Percentiles rank a stretch among this genome's conserved stretches.
phyloP scores from a whole-genome alignment of 2,888 invertebrate species.

The Nomada ruficornis region DNA sequence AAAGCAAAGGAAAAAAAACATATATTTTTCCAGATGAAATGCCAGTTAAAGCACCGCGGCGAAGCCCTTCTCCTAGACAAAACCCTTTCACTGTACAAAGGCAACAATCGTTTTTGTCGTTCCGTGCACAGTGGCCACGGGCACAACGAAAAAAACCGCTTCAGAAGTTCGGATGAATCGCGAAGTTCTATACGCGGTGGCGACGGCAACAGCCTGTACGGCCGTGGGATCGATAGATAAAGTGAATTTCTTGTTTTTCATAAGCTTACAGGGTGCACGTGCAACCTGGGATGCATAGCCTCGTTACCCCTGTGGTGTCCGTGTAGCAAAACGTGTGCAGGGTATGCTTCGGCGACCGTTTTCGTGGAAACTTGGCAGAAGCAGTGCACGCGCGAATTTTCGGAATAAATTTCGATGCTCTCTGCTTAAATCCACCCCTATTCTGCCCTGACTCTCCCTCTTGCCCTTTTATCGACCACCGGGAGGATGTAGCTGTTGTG shows the following conservation, averaged over 20 bases:
- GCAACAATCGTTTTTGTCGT: neutral
- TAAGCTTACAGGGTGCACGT: neutral
- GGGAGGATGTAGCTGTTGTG: neutral
- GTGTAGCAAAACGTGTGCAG: too few relatives aligned
- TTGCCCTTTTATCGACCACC: slow-evolving; percentile 1
- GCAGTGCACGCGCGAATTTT: slow-evolving; percentile 25
- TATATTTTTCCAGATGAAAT: neutral
- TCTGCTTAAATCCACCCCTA: slow-evolving; percentile 21
- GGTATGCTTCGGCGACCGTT: neutral
- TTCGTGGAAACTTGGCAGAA: slow-evolving; percentile 28
- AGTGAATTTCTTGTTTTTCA: slow-evolving; percentile 40
- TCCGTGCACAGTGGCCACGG: too few relatives aligned
- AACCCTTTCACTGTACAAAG: neutral
- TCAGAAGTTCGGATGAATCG: slow-evolving; percentile 8
- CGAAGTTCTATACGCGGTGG: neutral
- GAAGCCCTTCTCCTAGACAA: neutral
- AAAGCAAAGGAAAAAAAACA: neutral
- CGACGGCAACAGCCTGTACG: neutral
- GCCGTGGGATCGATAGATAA: slow-evolving; percentile 25
- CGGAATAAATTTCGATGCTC: slow-evolving; percentile 40
- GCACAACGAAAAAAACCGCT: neutral
- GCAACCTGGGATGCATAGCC: neutral
- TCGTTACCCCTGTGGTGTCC: slow-evolving; percentile 3
- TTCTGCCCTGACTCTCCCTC: neutral
- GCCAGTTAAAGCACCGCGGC: too few relatives aligned